Conservation (phyloP, 2,888 invertebrate genomes). For the Nemotelus nigrinus region DNA sequence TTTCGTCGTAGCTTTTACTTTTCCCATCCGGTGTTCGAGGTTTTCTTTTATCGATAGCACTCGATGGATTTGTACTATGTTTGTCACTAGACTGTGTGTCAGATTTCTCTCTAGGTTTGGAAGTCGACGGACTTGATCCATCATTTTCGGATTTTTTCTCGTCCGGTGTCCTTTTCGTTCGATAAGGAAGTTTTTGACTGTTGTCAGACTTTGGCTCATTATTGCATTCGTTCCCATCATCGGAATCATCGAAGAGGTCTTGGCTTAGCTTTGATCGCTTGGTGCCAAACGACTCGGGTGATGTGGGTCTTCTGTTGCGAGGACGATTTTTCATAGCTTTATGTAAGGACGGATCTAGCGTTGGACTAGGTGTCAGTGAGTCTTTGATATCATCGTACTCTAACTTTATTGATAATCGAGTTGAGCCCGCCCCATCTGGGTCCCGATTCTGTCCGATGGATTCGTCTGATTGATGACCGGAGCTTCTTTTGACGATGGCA, state of each 20-base stretch:
- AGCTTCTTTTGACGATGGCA: slow-evolving; percentile 17
- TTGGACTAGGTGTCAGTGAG: not conserved
- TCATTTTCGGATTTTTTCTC: not conserved
- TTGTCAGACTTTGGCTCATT: not conserved
- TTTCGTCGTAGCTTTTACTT: not conserved
- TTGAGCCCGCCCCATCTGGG: not conserved
- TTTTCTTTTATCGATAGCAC: not conserved
- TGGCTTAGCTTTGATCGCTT: slow-evolving; percentile 35
- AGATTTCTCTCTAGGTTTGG: not conserved
- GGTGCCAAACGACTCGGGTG: not conserved
- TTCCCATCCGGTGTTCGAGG: not conserved
- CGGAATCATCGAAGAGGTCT: slow-evolving; percentile 46
- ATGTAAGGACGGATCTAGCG: not conserved
- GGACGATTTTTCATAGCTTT: not conserved
- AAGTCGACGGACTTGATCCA: not conserved
- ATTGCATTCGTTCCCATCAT: not conserved
- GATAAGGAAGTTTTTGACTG: not conserved
- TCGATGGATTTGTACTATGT: not conserved
- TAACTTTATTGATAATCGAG: not conserved
- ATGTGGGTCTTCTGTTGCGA: not conserved
- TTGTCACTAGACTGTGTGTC: not conserved
- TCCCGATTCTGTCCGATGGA: not conserved
- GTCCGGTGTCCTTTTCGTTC: not conserved
- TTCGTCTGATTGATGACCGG: not conserved
- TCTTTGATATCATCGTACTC: slow-evolving; percentile 11